Evolutionary conservation across 2,888 invertebrate species (phyloP), one percentile per base, ranked within the genome.

Genomic region (Hecatera dysodea): DNA sequence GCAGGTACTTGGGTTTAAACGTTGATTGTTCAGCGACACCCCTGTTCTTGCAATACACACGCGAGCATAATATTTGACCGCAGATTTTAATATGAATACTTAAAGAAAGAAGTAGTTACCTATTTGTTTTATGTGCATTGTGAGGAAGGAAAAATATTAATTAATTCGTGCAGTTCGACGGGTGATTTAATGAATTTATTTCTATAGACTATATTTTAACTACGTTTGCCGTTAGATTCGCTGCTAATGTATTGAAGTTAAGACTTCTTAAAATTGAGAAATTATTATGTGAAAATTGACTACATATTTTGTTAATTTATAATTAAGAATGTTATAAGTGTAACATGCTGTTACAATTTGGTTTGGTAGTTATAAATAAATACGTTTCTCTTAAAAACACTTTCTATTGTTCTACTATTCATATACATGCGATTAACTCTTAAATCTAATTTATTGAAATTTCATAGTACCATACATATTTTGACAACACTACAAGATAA

Each of bases 1-100:
- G 78, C 88, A 88, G 88, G 88, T 88, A 88, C 84, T 79, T 72
- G 72, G 74, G 55, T 52, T 82, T 72, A 75, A 77, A 53, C 55
- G 77, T 66, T 70, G 80, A 82, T 82, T 78, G 78, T 78, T 64
- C 67, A 52, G 67, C 52, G 59, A 77, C 67, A 72, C 63, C 53
- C 63, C 39, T n/a, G 27, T 56, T 68, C 78, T 71, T 65, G 57
- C 70, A 63, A 71, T 82, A 66, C 67, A 63, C 57, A 22, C 55
- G 50, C 46, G 33, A 22, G n/a, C 39, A 48, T 61, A 17, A 8
- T 75, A 53, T 74, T 69, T 74, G 69, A 53, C 22, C 52, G 24
- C 67, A 36, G 12, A 22, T 78, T 67, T 64, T 2, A 60, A 70
- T 69, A 56, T 65, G 22, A 67, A 68, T 69, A 39, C 27, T 33